Percentiles rank a stretch among this genome's conserved stretches.
Evolutionary conservation across 2,113 vertebrate species (phyloP).

Genomic region (Raja brachyura): DNA sequence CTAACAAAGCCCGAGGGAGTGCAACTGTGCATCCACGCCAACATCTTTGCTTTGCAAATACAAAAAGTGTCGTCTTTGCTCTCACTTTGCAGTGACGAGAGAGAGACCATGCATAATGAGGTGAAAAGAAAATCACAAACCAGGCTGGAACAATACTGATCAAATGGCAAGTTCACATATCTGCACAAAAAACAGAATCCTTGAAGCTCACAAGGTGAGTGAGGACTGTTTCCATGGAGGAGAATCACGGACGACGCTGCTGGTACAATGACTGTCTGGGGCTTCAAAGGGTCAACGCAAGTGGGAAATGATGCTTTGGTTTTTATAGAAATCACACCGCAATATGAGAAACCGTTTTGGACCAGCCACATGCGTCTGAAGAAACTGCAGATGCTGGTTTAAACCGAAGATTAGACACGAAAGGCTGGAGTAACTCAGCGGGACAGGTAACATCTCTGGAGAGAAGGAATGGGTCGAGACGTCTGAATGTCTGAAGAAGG

Average conservation of each 20-base stretch:
- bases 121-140: background rate
- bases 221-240: background rate
- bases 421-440: too few species aligned
- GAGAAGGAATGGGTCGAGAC: too few species aligned
- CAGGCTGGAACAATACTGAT: background rate
- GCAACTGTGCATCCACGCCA: background rate
- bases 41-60: background rate
- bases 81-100: background rate
- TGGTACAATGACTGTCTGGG: background rate
- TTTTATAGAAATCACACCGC: background rate
- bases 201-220: background rate
- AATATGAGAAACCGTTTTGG: background rate
- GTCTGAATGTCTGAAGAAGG: too few species aligned
- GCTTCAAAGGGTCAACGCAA: too few species aligned
- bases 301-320: background rate
- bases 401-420: too few species aligned
- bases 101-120: background rate
- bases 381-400: too few species aligned
- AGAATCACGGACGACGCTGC: too few species aligned
- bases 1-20: constrained; percentile 12
- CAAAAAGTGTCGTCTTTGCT: background rate
- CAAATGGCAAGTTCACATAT: background rate
- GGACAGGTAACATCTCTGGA: too few species aligned
- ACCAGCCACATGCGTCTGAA: too few species aligned
- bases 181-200: too few species aligned